Evolutionary conservation across 2,113 vertebrate species (phyloP).

Genomic region (Bettongia penicillata): DNA sequence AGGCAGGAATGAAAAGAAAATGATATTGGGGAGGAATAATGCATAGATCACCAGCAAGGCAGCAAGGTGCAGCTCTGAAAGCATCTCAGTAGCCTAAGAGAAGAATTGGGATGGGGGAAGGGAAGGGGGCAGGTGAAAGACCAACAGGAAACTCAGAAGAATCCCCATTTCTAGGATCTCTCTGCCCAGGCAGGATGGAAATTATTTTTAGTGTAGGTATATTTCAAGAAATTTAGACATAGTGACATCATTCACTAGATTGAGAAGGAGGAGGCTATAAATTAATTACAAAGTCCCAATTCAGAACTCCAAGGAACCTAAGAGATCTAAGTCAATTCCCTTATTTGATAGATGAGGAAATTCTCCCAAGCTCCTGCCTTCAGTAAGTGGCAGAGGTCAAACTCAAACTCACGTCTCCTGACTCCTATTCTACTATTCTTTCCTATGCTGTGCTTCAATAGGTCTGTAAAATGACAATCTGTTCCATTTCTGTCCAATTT

Average conservation of each 20-base stretch:
- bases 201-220: not conserved
- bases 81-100: not conserved
- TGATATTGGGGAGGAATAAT: not conserved
- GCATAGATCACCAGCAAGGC: not conserved
- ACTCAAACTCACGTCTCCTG: not conserved
- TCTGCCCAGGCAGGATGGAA: constrained; percentile 10
- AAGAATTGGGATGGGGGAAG: not conserved
- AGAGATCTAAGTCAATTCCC: not conserved
- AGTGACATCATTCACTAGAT: constrained; percentile 41
- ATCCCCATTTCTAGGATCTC: constrained; percentile 77
- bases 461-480: not conserved
- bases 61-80: not conserved
- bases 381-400: not conserved
- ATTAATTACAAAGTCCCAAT: not conserved
- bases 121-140: not conserved
- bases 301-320: not conserved
- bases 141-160: not conserved
- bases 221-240: not conserved
- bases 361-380: not conserved
- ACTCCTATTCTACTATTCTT: not conserved
- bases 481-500: not conserved
- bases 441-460: not conserved
- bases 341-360: not conserved
- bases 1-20: not conserved
- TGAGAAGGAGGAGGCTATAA: not conserved